A percentile compares a stretch with the other conserved stretches of the same genome.
Conservation (phyloP, 2,113 vertebrate species). For the Phyllopteryx taeniolatus region DNA sequence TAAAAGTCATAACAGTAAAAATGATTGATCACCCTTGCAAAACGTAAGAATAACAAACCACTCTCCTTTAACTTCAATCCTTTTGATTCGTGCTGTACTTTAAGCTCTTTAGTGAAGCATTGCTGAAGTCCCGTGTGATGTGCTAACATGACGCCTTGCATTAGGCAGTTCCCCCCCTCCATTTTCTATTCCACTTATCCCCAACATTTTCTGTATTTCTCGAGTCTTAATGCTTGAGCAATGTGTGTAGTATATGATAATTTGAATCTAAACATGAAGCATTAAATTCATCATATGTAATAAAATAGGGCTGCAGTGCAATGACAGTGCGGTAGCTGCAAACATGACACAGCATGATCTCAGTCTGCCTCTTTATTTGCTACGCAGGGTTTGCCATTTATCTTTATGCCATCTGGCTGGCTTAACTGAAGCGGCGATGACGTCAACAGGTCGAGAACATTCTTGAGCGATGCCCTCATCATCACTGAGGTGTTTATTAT, state of each 20-base stretch:
- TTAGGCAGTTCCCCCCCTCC: too few species aligned
- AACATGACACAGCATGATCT: constrained; percentile 21
- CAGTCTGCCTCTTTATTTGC: constrained; percentile 11
- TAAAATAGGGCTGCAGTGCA: neutral
- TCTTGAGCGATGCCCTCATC: constrained; percentile 53
- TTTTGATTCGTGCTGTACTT: neutral
- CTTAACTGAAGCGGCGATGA: constrained; percentile 51
- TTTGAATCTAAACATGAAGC: neutral
- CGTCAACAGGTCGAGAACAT: constrained; percentile 62
- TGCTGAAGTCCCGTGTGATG: neutral
- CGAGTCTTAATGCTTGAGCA: neutral
- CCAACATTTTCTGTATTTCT: neutral
- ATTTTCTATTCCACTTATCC: too few species aligned
- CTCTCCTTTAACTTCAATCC: neutral
- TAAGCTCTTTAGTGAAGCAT: neutral
- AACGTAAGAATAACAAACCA: neutral
- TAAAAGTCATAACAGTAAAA: neutral
- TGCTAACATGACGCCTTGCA: neutral
- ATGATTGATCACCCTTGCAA: neutral
- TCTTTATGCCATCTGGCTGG: constrained; percentile 57
- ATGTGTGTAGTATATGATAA: neutral
- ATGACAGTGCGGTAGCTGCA: constrained; percentile 30
- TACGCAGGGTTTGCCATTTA: constrained; percentile 33
- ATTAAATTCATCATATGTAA: neutral
- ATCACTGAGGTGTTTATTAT: constrained; percentile 58